phyloP scores from a whole-genome alignment of 2,888 invertebrate species.

The Artemia sp. region DNA sequence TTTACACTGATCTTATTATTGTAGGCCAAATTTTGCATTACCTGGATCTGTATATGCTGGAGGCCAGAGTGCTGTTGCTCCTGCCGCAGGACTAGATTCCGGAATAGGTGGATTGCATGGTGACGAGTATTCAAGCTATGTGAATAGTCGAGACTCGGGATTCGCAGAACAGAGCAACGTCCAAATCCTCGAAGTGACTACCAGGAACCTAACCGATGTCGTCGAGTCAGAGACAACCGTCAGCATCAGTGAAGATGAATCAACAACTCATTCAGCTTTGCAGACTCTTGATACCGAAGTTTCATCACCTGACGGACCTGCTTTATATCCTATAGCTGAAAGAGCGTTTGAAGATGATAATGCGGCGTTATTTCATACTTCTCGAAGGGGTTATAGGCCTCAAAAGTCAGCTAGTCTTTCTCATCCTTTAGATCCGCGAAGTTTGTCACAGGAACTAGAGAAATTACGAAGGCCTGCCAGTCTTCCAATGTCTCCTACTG shows the following conservation, averaged over 20 bases:
- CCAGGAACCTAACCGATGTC: constrained; percentile 4
- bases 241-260: background rate
- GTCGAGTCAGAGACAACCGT: constrained; percentile 9
- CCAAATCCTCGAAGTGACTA: background rate
- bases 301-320: constrained; percentile 3
- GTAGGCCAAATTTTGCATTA: background rate
- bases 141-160: constrained; percentile 3
- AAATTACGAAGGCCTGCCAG: background rate
- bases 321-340: constrained; percentile 9
- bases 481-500: constrained; percentile 5
- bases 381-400: constrained; percentile 1
- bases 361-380: background rate
- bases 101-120: constrained; percentile 2
- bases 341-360: background rate
- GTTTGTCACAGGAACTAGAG: constrained; percentile 6
- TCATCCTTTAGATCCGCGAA: background rate
- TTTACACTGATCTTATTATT: background rate
- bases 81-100: background rate
- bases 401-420: background rate
- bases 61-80: no score
- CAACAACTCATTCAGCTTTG: background rate
- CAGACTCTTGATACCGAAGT: constrained; percentile 12
- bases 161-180: background rate
- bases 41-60: background rate
- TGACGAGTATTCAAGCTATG: constrained; percentile 8